These are phyloP conservation scores for Lynx canadensis DNA, from an alignment of 2,113 vertebrate genomes.

Conservation along the genomic window DNA sequence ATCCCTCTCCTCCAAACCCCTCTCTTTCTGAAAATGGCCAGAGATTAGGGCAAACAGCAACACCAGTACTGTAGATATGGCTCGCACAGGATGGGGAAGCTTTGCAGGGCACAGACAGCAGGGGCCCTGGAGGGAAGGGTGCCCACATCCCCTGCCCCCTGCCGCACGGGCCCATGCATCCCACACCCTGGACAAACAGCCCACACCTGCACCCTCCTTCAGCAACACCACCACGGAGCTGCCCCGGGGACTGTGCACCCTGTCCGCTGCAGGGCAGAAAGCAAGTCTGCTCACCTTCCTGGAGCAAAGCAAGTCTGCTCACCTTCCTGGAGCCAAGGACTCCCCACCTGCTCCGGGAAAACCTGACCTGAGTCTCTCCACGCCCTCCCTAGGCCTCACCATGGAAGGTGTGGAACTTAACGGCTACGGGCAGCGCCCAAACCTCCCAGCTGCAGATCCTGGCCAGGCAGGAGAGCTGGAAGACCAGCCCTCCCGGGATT, in stretches of 20 bases:
- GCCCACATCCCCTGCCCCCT: not conserved
- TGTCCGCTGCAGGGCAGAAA: not conserved
- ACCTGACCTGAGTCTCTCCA: not conserved
- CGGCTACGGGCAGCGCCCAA: fast-evolving
- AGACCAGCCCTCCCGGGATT: fast-evolving
- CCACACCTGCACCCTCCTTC: not conserved
- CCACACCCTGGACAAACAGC: no score
- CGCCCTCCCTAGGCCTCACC: not conserved
- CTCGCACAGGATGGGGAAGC: not conserved
- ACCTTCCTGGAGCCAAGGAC: not conserved
- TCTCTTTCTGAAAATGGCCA: not conserved
- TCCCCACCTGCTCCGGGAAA: not conserved
- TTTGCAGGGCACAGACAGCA: not conserved
- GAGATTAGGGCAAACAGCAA: not conserved
- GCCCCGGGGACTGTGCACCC: not conserved
- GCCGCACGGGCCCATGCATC: not conserved
- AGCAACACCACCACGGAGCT: not conserved
- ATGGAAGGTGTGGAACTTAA: not conserved
- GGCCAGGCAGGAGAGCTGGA: not conserved
- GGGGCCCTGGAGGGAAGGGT: not conserved
- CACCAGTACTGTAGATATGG: not conserved
- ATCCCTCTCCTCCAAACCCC: not conserved
- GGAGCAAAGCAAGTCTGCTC: not conserved
- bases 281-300: not conserved
- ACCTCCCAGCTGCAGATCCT: not conserved